Evolutionary conservation across 2,888 invertebrate species (phyloP).

Genomic region (Nomada lathburiana): DNA sequence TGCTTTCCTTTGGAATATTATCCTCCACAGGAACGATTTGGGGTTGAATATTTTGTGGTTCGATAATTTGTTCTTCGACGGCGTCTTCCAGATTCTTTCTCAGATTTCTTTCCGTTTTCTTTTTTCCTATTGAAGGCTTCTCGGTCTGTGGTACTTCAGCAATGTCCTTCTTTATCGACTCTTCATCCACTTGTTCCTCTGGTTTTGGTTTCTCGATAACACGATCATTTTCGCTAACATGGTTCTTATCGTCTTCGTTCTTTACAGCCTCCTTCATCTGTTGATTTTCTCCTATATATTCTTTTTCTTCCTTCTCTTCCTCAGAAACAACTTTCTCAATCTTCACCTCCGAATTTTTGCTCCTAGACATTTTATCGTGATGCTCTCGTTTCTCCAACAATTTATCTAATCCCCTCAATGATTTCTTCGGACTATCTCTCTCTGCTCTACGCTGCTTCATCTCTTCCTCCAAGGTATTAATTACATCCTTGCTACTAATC

Average conservation of each 20-base stretch:
- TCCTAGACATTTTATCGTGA: slow-evolving; percentile 81
- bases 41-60: slow-evolving; percentile 29
- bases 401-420: slow-evolving; percentile 87
- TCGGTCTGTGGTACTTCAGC: slow-evolving; percentile 40
- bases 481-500: slow-evolving; percentile 73
- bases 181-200: slow-evolving; percentile 41
- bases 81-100: slow-evolving; percentile 41
- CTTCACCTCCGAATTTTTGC: slow-evolving; percentile 70
- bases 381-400: slow-evolving; percentile 86
- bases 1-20: slow-evolving; percentile 59
- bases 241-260: slow-evolving; percentile 70
- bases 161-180: slow-evolving; percentile 54
- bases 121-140: slow-evolving; percentile 41
- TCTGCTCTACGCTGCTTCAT: slow-evolving; percentile 83
- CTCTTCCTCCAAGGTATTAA: slow-evolving; percentile 81
- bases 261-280: slow-evolving; percentile 58
- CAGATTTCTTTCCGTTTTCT: slow-evolving; percentile 45
- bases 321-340: slow-evolving; percentile 46
- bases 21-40: slow-evolving; percentile 33
- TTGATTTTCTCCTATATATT: slow-evolving; percentile 16
- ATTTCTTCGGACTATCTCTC: slow-evolving; percentile 87
- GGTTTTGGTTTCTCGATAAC: slow-evolving; percentile 46
- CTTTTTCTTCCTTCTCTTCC: slow-evolving; percentile 58
- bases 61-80: slow-evolving; percentile 22
- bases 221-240: slow-evolving; percentile 65